These are phyloP conservation scores for Trichopria drosophilae DNA, from an alignment of 2,888 invertebrate species.

Conservation along the genomic window DNA sequence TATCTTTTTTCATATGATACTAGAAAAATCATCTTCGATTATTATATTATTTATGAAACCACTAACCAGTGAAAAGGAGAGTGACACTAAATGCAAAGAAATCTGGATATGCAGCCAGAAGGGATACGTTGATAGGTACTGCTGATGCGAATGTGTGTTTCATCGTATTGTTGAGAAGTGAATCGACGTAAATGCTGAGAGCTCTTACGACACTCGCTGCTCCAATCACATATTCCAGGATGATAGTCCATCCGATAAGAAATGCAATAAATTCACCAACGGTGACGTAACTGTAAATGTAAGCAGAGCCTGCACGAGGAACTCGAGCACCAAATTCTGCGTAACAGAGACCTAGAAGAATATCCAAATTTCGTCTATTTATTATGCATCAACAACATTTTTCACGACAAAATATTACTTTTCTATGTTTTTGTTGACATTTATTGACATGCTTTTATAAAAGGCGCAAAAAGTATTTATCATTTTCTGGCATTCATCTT, in stretches of 20 bases:
- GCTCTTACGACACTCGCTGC: slow-evolving; percentile 81
- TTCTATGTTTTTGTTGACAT: too few species aligned
- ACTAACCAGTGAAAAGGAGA: slow-evolving; percentile 68
- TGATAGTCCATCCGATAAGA: slow-evolving; percentile 92
- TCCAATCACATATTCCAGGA: slow-evolving; percentile 84
- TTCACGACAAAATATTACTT: too few species aligned
- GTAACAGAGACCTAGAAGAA: slow-evolving; percentile 73
- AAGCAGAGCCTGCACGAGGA: slow-evolving; percentile 88
- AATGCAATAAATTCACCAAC: slow-evolving; percentile 91
- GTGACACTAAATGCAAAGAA: slow-evolving; percentile 75
- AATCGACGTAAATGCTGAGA: slow-evolving; percentile 76
- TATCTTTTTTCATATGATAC: background rate
- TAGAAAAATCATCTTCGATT: too few species aligned
- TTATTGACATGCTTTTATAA: too few species aligned
- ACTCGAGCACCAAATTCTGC: slow-evolving; percentile 89
- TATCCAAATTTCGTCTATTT: background rate
- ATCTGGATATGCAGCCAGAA: slow-evolving; percentile 73
- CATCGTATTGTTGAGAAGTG: slow-evolving; percentile 69
- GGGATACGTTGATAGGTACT: slow-evolving; percentile 68
- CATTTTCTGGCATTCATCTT: too few species aligned
- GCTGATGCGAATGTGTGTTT: slow-evolving; percentile 65
- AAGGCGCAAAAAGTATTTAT: too few species aligned
- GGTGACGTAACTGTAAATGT: slow-evolving; percentile 90
- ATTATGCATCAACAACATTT: too few species aligned
- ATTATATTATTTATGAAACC: background rate